Base-by-base conservation (phyloP, 2,888 invertebrate species). In the Luffia ferchaultella region DNA sequence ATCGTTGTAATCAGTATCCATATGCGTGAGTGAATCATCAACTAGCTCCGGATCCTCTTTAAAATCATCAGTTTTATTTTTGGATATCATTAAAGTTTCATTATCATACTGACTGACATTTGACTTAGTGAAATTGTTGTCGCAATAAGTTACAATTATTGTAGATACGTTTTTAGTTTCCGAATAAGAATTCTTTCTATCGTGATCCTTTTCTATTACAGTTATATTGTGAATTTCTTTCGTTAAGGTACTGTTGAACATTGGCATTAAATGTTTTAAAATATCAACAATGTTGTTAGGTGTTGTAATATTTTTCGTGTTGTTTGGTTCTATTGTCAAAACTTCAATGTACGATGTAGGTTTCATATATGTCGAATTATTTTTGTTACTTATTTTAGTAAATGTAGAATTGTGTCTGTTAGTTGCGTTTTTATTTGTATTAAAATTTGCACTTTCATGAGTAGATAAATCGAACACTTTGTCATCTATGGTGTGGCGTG, bases 221-320 rank as follows among this genome's bases (percentile, higher is more conserved):
- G 82, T 83, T 20, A 83, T 73, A 45, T 82, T 82, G 46, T 80
- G 82, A 1, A 82, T 59, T 57, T 77, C 73, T 62, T 82, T 79
- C 2, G 68, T 69, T n/a, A 68, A 55, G 1, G 75, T 73, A 45
- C 65, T 70, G 49, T 83, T 82, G n/a, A 82, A 71, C 58, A 74
- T 64, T 1, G 83, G 80, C 77, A 82, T 80, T 1, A 83, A 56
- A 57, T 79, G 76, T 59, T 77, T 82, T n/a, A 83, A 54, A 1
- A 78, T 73, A 56, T 82, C 82, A 16, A 83, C 62, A 45, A 83
- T 77, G 16, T 74, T 75, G 20, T 73, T 67, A 0, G 77, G 66
- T 9, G 78, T 59, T 1, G 67, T 65, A 48, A 73, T 72, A 44
- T 60, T 67, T 16, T 52, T 57, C 15, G 70, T 73, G 46, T 73